phyloP scores from a whole-genome alignment of 2,113 vertebrate genomes.

The Cyanoliseus patagonus region DNA sequence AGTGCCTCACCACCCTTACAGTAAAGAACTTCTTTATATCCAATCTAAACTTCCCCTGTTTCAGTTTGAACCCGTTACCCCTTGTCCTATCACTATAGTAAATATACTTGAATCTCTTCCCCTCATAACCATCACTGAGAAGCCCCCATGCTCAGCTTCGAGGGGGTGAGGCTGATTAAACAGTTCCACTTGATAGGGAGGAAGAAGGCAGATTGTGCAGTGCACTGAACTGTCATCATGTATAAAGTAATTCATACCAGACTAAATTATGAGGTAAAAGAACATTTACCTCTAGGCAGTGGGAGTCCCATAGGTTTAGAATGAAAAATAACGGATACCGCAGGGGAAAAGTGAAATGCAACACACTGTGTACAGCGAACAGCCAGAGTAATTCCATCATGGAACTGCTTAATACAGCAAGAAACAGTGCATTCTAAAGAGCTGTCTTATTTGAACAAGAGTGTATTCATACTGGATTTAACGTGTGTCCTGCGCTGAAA shows the following conservation, averaged over 20 bases:
- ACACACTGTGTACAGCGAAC: background rate
- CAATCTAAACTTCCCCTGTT: too few relatives aligned
- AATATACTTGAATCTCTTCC: too few relatives aligned
- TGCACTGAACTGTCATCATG: background rate
- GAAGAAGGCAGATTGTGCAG: background rate
- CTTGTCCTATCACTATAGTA: too few relatives aligned
- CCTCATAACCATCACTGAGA: too few relatives aligned
- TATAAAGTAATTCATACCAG: background rate
- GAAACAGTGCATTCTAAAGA: background rate
- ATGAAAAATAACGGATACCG: background rate
- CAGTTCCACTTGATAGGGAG: background rate
- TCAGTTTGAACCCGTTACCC: too few relatives aligned
- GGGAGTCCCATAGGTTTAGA: background rate
- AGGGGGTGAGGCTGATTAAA: background rate
- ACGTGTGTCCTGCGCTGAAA: background rate
- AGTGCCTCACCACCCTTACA: too few relatives aligned
- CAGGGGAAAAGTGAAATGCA: background rate
- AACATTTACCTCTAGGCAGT: constrained; percentile 3
- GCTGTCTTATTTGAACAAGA: background rate
- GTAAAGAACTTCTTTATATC: too few relatives aligned
- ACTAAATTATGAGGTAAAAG: constrained; percentile 22
- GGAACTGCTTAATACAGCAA: background rate
- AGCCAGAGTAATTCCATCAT: background rate
- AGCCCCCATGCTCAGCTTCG: background rate
- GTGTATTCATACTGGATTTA: background rate